Conservation (phyloP, 2,888 invertebrate species). For the Fragum sueziense region DNA sequence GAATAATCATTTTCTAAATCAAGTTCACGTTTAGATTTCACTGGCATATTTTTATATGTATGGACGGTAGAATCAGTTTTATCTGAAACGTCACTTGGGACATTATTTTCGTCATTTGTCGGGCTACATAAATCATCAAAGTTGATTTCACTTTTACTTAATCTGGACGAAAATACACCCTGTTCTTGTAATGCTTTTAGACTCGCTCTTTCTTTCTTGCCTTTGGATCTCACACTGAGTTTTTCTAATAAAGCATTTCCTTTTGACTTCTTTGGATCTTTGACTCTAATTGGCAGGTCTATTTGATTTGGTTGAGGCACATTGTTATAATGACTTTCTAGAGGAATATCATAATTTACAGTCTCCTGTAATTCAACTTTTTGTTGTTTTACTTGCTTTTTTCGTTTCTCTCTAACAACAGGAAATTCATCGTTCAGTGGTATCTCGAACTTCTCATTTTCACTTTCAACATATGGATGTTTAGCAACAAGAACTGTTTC, state of each 20-base stretch:
- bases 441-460: constrained; percentile 61
- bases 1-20: constrained; percentile 53
- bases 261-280: constrained; percentile 71
- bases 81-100: constrained; percentile 17
- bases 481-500: constrained; percentile 66
- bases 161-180: constrained; percentile 75
- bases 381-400: constrained; percentile 39
- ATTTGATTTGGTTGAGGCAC: constrained; percentile 36
- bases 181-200: constrained; percentile 73
- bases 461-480: constrained; percentile 55
- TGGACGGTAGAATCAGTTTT: background rate
- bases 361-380: background rate
- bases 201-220: constrained; percentile 74
- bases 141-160: constrained; percentile 70
- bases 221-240: constrained; percentile 71
- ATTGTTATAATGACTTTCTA: background rate
- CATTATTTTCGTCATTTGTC: constrained; percentile 32
- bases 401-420: constrained; percentile 61
- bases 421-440: constrained; percentile 62
- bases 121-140: constrained; percentile 63
- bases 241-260: constrained; percentile 72
- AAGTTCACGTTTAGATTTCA: constrained; percentile 32
- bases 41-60: background rate
- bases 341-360: background rate
- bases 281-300: constrained; percentile 70